Evolutionary conservation across 2,113 vertebrate species (phyloP).

Genomic region (Acanthochromis polyacanthus): DNA sequence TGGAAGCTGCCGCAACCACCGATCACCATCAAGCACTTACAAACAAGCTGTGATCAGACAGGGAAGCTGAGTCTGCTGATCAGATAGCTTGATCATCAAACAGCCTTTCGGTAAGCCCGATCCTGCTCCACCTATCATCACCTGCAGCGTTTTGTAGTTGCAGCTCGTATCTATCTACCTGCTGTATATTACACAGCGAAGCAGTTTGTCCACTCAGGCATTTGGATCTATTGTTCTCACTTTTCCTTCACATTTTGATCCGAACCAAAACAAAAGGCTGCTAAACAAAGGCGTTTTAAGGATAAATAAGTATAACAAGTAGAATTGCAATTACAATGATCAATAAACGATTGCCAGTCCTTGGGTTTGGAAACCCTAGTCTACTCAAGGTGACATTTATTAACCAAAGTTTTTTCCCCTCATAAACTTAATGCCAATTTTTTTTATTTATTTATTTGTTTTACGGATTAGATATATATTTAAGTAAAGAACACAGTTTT

Average conservation of each 20-base stretch:
- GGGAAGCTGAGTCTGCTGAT: neutral
- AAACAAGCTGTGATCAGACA: neutral
- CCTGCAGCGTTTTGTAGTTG: constrained; percentile 13
- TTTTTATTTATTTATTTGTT: neutral
- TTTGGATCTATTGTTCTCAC: no score
- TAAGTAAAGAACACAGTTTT: no score
- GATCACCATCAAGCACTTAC: neutral
- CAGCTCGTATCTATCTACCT: neutral
- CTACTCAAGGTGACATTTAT: constrained; percentile 46
- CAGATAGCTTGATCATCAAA: constrained; percentile 14
- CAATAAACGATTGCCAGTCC: neutral
- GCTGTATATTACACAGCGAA: no score
- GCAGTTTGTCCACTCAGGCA: no score
- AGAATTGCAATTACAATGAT: no score
- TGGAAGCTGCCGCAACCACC: constrained; percentile 3
- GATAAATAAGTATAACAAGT: no score
- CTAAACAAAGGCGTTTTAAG: no score
- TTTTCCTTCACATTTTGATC: neutral
- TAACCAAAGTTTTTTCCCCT: neutral
- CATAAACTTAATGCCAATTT: neutral
- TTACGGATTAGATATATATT: neutral
- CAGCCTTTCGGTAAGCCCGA: constrained; percentile 35
- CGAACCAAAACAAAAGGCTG: neutral
- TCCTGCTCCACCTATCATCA: constrained; percentile 29
- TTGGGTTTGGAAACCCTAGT: neutral